A percentile compares a stretch with the other conserved stretches of the same genome.
Conservation (phyloP, 2,113 vertebrate genomes). For the Kryptolebias marmoratus region DNA sequence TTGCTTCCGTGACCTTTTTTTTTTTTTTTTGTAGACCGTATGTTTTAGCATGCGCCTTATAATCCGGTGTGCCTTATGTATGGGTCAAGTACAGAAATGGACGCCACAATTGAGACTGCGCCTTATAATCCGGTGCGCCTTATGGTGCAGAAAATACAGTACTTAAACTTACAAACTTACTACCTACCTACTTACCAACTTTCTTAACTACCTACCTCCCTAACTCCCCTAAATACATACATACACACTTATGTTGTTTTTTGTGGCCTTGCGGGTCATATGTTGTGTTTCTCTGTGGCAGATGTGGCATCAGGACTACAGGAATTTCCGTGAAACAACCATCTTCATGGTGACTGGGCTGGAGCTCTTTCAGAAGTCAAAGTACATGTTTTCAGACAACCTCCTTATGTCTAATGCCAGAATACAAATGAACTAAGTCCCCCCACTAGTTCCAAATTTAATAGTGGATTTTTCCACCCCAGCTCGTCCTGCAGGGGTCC, state of each 20-base stretch:
- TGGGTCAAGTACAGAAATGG: no score
- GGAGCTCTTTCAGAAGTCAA: slow-evolving; percentile 94
- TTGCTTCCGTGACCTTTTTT: no score
- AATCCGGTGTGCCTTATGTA: no score
- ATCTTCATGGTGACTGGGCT: slow-evolving; percentile 93
- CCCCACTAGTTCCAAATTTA: background rate
- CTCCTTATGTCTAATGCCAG: background rate
- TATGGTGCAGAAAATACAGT: no score
- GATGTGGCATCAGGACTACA: slow-evolving; percentile 96
- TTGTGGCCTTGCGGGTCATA: background rate
- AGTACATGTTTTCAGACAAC: slow-evolving; percentile 50
- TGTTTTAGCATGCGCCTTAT: no score
- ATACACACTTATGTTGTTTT: background rate
- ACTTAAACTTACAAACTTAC: no score
- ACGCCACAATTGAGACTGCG: no score
- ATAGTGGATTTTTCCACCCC: background rate
- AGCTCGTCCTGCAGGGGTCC: slow-evolving; percentile 71
- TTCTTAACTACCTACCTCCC: no score
- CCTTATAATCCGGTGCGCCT: no score
- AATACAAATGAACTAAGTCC: background rate
- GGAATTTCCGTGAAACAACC: slow-evolving; percentile 91
- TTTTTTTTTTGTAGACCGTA: no score
- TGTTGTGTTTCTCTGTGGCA: slow-evolving; percentile 59
- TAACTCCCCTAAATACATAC: no score
- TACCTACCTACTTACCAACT: no score